Evolutionary conservation across 2,797 vertebrate genomes (phyloP), one percentile per base, ranked within the genome.

Genomic region (Spondyliosoma cantharus): DNA sequence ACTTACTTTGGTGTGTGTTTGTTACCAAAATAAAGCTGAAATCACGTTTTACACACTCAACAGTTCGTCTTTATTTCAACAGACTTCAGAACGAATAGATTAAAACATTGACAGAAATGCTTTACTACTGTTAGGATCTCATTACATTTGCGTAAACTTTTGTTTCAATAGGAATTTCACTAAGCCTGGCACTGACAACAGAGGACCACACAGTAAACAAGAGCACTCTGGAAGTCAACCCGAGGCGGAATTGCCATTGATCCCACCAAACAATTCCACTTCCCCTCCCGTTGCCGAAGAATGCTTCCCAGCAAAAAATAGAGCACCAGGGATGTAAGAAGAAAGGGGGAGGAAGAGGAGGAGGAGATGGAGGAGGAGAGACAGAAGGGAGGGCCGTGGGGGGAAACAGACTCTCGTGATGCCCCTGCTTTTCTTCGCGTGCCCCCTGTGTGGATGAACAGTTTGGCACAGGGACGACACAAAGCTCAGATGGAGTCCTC

Each of bases 191-290:
- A 13, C 25, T 52, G 43, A 71, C 75, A 84, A 63, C 71, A 24
- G 42, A 69, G 74, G 67, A 76, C 52, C 70, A n/a, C 78, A 32
- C 19, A 45, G 66, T 87, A 86, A 88, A 87, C 68, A 80, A 66
- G 46, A 80, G 69, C 68, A 32, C 71, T 82, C 63, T 91, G 90
- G 87, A 93, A 89, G 87, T 92, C 88, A 82, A 87, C 82, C 87
- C 77, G 3, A 22, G 86, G 85, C 84, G 87, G 91, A 94, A 91
- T 96, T 93, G 89, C 96, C 96, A 98, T 97, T 97, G 96, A 98
- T 96, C 96, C 96, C 94, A 91, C 93, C 96, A 97, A 97, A 98
- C 97, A 98, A 99, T 98, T 95, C 96, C 93, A 97, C 96, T 98
- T 99, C 97, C 97, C 95, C 93, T 96, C 90, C 90, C 90, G 94